Evolutionary conservation across 2,113 vertebrate genomes (phyloP).

Genomic region (Phrynocephalus versicolor): DNA sequence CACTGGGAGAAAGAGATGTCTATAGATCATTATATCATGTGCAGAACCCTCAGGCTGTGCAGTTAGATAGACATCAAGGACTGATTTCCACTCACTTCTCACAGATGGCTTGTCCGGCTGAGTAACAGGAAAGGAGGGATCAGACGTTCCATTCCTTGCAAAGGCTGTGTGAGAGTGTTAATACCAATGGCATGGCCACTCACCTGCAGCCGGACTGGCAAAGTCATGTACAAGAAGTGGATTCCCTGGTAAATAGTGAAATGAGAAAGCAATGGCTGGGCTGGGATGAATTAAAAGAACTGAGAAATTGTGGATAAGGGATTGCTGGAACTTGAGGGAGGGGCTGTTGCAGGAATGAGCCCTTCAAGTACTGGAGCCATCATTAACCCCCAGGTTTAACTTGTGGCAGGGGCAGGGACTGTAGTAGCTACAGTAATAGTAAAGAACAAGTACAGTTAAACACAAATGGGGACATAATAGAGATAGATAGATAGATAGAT

Average conservation of each 20-base stretch:
- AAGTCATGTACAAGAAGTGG: neutral
- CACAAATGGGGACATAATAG: too few species aligned
- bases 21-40: neutral
- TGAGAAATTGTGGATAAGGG: too few species aligned
- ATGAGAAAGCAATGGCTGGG: neutral
- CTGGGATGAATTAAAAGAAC: neutral
- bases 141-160: neutral
- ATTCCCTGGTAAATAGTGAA: neutral
- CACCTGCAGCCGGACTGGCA: conserved; percentile 16
- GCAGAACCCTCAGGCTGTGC: neutral
- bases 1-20: neutral
- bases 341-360: too few species aligned
- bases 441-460: too few species aligned
- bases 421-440: too few species aligned
- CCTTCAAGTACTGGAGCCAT: too few species aligned
- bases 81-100: neutral
- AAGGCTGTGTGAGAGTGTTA: neutral
- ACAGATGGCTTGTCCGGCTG: neutral
- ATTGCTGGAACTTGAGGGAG: too few species aligned
- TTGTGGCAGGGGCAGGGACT: too few species aligned
- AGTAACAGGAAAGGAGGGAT: neutral
- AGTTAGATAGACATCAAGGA: fast-evolving
- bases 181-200: neutral
- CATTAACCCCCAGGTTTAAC: too few species aligned
- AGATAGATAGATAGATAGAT: too few species aligned